Conservation (phyloP, 2,797 vertebrate genomes). For the Hyperoplus lanceolatus region DNA sequence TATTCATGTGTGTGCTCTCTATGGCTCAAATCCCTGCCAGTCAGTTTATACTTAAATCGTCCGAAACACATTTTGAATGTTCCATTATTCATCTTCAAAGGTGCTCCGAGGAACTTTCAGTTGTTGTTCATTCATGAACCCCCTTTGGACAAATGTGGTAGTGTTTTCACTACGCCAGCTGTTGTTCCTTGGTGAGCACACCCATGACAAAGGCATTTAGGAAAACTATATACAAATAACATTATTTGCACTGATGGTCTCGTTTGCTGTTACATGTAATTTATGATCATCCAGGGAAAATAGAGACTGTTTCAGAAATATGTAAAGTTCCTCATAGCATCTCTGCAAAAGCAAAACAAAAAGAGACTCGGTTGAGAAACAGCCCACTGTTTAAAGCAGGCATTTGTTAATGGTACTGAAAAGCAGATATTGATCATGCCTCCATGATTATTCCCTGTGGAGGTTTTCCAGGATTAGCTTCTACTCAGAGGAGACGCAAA, state of each 20-base stretch:
- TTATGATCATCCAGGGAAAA: no score
- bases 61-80: conserved; percentile 16
- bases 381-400: background rate
- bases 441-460: conserved; percentile 4
- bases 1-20: background rate
- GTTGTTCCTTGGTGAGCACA: background rate
- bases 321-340: no score
- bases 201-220: no score
- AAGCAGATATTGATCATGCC: conserved; percentile 41
- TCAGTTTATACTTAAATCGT: conserved; percentile 3
- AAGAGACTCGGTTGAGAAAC: background rate
- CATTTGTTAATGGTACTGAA: conserved; percentile 16
- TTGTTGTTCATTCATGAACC: no score
- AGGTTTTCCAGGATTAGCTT: conserved; percentile 16
- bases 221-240: no score
- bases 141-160: no score
- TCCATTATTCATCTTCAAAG: conserved; percentile 1
- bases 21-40: background rate
- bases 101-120: background rate
- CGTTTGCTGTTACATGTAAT: no score
- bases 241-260: no score
- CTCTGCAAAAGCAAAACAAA: background rate
- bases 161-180: background rate
- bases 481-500: background rate
- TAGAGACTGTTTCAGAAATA: no score